Conservation (phyloP, 2,797 vertebrate species). For the Pteronotus mesoamericanus region DNA sequence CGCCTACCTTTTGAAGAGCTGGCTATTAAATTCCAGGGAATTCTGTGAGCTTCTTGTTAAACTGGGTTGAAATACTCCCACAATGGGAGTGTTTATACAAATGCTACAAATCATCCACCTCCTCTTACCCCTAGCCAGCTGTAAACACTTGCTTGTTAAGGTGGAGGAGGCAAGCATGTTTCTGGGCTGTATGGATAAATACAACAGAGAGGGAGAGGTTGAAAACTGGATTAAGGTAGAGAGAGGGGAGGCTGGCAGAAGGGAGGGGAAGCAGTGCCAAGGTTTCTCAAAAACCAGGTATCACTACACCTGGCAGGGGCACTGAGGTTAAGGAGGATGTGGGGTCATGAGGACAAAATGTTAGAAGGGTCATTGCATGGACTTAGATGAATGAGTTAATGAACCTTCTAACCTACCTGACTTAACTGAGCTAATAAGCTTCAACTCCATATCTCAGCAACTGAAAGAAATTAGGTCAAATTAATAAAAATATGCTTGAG, state of each 20-base stretch:
- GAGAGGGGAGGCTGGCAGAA: background rate
- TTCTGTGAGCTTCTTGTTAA: background rate
- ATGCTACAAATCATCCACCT: background rate
- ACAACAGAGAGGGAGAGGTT: fast-evolving
- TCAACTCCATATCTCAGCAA: background rate
- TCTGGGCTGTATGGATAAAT: background rate
- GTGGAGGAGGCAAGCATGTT: background rate
- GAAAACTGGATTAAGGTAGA: background rate
- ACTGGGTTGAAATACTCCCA: background rate
- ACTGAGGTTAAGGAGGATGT: background rate
- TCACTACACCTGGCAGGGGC: background rate
- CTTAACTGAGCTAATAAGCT: background rate
- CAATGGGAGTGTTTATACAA: background rate
- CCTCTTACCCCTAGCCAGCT: no score
- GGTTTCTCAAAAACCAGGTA: background rate
- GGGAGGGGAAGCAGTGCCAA: background rate
- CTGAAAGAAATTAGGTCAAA: background rate
- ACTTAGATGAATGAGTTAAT: background rate
- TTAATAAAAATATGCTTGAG: background rate
- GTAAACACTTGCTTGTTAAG: background rate
- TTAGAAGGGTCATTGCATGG: background rate
- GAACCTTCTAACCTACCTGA: background rate
- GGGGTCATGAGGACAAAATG: background rate
- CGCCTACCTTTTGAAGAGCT: background rate
- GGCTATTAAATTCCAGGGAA: background rate